phyloP scores from a whole-genome alignment of 1,140 invertebrate species.

The Calliphora vicina region DNA sequence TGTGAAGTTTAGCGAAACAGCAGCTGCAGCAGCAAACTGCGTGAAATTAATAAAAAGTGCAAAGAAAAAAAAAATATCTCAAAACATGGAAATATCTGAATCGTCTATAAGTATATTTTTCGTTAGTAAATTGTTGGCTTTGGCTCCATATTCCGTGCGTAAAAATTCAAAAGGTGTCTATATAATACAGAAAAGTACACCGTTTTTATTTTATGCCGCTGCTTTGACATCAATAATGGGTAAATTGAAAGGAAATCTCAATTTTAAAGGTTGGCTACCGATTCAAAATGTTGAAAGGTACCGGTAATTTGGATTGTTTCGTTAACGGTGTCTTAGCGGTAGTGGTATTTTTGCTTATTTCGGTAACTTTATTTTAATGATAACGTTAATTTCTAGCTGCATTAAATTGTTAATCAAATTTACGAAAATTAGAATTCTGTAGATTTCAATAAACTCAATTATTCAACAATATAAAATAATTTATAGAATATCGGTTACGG shows the following conservation, averaged over 20 bases:
- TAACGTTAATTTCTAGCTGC: too few relatives aligned
- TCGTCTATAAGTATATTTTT: slow-evolving; percentile 61
- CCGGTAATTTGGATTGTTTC: too few relatives aligned
- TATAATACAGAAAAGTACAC: slow-evolving; percentile 63
- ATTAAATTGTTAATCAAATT: too few relatives aligned
- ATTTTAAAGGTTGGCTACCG: too few relatives aligned
- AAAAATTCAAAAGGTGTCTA: slow-evolving; percentile 47
- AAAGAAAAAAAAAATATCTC: background rate
- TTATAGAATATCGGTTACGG: too few relatives aligned
- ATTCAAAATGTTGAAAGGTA: too few relatives aligned
- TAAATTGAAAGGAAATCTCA: slow-evolving; percentile 37
- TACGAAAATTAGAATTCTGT: too few relatives aligned
- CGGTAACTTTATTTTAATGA: too few relatives aligned
- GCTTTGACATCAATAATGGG: slow-evolving; percentile 51
- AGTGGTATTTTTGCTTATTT: too few relatives aligned
- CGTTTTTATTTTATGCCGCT: slow-evolving; percentile 65
- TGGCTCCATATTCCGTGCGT: slow-evolving; percentile 63
- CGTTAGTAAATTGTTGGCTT: slow-evolving; percentile 65
- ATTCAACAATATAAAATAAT: too few relatives aligned
- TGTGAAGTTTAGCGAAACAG: background rate
- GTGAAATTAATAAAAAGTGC: background rate
- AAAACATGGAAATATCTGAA: slow-evolving; percentile 56
- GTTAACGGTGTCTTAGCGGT: too few relatives aligned
- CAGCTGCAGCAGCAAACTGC: background rate
- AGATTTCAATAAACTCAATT: too few relatives aligned